Evolutionary conservation across 2,888 invertebrate genomes (phyloP).

Genomic region (Malthinus flaveolus): DNA sequence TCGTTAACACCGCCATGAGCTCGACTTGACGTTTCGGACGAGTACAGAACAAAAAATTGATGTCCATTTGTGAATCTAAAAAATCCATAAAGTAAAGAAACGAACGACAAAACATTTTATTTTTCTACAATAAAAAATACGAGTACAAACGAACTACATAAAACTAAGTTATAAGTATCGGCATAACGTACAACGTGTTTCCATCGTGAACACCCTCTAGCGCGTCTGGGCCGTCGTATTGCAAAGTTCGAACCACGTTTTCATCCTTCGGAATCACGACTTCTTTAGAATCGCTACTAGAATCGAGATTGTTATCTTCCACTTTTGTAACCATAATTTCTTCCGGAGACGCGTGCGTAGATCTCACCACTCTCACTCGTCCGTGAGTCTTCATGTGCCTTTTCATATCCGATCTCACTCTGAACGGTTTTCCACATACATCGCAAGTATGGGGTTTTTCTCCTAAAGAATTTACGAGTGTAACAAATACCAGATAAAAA

Average conservation of each 20-base stretch:
- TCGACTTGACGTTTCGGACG: slow-evolving; percentile 43
- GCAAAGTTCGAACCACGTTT: slow-evolving; percentile 48
- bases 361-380: slow-evolving; percentile 40
- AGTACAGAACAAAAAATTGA: slow-evolving; percentile 49
- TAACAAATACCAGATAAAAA: neutral
- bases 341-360: slow-evolving; percentile 33
- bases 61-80: slow-evolving; percentile 49
- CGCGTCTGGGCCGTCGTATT: slow-evolving; percentile 51
- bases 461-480: slow-evolving; percentile 53
- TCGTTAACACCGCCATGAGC: slow-evolving; percentile 36
- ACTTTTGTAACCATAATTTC: slow-evolving; percentile 35
- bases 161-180: slow-evolving; percentile 39
- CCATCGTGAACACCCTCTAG: slow-evolving; percentile 52
- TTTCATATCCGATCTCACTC: slow-evolving; percentile 81
- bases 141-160: slow-evolving; percentile 19
- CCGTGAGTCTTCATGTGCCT: slow-evolving; percentile 77
- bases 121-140: slow-evolving; percentile 21
- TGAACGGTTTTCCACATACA: slow-evolving; percentile 79
- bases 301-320: slow-evolving; percentile 35
- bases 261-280: slow-evolving; percentile 47
- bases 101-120: slow-evolving; percentile 8
- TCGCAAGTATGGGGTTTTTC: slow-evolving; percentile 78
- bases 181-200: slow-evolving; percentile 55
- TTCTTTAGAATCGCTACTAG: slow-evolving; percentile 45
- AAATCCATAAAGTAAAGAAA: slow-evolving; percentile 30